phyloP scores from a whole-genome alignment of 1,140 invertebrate genomes.

The Lepidurus packardi region DNA sequence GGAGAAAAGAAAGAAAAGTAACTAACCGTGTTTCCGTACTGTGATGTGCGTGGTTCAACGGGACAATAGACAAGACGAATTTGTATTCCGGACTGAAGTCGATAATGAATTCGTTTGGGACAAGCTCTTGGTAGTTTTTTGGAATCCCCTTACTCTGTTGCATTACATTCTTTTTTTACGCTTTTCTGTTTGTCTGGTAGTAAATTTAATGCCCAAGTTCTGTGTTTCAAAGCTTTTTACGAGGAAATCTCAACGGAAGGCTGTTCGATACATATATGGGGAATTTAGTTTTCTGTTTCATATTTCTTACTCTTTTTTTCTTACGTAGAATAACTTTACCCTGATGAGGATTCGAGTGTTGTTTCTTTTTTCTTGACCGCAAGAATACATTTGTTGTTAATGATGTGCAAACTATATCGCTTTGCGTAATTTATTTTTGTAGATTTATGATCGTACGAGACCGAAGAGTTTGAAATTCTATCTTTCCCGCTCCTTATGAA shows the following conservation, averaged over 20 bases:
- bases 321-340: neutral
- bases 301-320: neutral
- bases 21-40: constrained; percentile 12
- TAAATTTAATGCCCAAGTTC: neutral
- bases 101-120: neutral
- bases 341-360: neutral
- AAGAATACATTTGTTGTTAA: constrained; percentile 17
- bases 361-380: neutral
- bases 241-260: neutral
- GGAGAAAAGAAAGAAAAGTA: neutral
- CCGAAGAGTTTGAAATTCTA: no score
- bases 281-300: neutral
- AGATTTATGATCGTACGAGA: no score
- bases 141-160: neutral
- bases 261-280: neutral
- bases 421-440: no score
- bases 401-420: neutral
- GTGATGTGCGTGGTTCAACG: neutral
- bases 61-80: neutral
- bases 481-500: no score
- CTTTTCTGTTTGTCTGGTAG: neutral
- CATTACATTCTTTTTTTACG: neutral
- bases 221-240: constrained; percentile 2
- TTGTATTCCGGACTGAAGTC: neutral
- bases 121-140: neutral